Evolutionary conservation across 2,888 invertebrate species (phyloP).

Genomic region (Aromia moschata): DNA sequence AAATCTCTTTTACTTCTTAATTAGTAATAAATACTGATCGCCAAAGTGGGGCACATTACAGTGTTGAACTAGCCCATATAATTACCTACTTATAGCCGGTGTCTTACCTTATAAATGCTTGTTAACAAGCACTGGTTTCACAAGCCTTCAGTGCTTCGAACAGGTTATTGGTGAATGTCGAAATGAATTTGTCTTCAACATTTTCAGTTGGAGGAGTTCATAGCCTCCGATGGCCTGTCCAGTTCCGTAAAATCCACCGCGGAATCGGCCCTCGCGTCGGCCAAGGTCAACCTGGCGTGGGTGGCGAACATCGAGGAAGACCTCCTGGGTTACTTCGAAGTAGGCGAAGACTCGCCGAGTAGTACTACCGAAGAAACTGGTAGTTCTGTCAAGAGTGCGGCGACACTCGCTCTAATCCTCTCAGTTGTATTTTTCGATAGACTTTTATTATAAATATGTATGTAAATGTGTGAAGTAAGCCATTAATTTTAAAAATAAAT

Average conservation of each 20-base stretch:
- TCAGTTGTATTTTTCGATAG: not conserved
- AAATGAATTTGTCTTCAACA: no score
- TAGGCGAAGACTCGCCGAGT: not conserved
- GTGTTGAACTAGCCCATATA: no score
- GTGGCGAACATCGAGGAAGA: slow-evolving; percentile 1
- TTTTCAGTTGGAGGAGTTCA: slow-evolving; percentile 21
- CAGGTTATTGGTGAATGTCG: no score
- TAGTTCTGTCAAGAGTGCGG: not conserved
- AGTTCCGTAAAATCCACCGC: slow-evolving; percentile 19
- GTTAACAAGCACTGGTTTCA: no score
- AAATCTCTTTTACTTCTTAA: no score
- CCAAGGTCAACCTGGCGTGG: slow-evolving; percentile 27
- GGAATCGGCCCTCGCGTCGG: slow-evolving; percentile 18
- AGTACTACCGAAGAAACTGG: not conserved
- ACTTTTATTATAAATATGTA: not conserved
- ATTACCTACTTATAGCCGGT: no score
- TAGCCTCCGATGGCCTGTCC: not conserved
- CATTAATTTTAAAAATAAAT: no score
- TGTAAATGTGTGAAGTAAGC: no score
- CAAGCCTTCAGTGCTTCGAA: no score
- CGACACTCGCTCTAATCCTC: not conserved
- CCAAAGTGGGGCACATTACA: no score
- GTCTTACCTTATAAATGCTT: no score
- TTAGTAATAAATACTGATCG: no score
- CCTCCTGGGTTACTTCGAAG: not conserved